These are phyloP conservation scores for Muntiacus muntjak DNA, from an alignment of 2,113 vertebrate genomes.

Conservation along the genomic window DNA sequence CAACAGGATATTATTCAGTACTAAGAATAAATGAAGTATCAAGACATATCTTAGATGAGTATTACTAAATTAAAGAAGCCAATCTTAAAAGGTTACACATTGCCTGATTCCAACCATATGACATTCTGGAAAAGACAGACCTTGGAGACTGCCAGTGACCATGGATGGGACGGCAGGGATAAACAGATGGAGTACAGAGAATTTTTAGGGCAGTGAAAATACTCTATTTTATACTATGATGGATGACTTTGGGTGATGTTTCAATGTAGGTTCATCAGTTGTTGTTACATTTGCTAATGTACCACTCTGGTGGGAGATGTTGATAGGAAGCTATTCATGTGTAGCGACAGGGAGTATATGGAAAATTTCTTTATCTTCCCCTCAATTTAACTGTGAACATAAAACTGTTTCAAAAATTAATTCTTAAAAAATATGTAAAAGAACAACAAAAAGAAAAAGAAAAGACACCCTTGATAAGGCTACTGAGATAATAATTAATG, in stretches of 20 bases:
- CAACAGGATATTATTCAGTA: not conserved
- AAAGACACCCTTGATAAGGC: not conserved
- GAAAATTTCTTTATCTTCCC: not conserved
- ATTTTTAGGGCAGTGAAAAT: not conserved
- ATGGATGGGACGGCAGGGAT: not conserved
- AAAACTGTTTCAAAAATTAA: not conserved
- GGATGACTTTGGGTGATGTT: not conserved
- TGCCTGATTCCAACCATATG: not conserved
- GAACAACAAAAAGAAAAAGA: not conserved
- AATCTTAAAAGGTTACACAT: not conserved
- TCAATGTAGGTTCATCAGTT: not conserved
- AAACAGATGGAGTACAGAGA: not conserved
- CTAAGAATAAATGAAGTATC: not conserved
- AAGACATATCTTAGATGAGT: not conserved
- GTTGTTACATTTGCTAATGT: not conserved
- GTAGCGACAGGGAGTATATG: not conserved
- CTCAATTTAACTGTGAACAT: not conserved
- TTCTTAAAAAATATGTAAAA: not conserved
- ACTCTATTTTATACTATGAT: not conserved
- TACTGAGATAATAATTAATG: not conserved
- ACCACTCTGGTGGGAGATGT: not conserved
- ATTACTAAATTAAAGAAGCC: not conserved
- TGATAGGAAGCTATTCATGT: not conserved
- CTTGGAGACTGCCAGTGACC: not conserved
- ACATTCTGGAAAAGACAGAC: not conserved